phyloP scores from a whole-genome alignment of 1,140 invertebrate genomes.

The Bombus terrestris region DNA sequence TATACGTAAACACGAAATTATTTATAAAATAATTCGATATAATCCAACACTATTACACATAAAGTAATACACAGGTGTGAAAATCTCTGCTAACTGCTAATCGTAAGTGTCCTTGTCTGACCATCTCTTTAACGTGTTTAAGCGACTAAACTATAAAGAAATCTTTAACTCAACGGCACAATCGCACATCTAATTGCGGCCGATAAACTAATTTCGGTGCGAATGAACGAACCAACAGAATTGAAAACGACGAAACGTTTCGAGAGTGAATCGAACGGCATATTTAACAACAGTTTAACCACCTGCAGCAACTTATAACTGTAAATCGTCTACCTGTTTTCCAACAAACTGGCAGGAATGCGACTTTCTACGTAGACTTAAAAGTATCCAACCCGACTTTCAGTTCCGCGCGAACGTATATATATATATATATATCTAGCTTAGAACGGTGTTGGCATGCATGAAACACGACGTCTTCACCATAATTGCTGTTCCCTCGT shows the following conservation, averaged over 20 bases:
- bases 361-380: constrained; percentile 43
- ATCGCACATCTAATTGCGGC: not conserved
- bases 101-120: too few species aligned
- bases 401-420: not conserved
- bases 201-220: not conserved
- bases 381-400: constrained; percentile 36
- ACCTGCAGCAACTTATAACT: not conserved
- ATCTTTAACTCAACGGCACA: not conserved
- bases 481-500: constrained; percentile 17
- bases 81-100: not conserved
- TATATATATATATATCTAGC: not conserved
- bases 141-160: not conserved
- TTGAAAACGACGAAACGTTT: not conserved
- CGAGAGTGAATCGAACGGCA: too few species aligned
- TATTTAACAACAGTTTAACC: constrained; percentile 36
- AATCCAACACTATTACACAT: too few species aligned
- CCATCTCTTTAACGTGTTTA: not conserved
- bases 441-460: constrained; percentile 30
- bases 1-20: too few species aligned
- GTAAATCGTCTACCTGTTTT: constrained; percentile 48
- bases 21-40: too few species aligned
- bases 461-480: constrained; percentile 26
- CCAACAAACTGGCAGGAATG: constrained; percentile 13
- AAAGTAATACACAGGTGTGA: too few species aligned
- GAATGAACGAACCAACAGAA: not conserved